Evolutionary conservation across 2,113 vertebrate genomes (phyloP).

Genomic region (Oxygymnocypris stewartii): DNA sequence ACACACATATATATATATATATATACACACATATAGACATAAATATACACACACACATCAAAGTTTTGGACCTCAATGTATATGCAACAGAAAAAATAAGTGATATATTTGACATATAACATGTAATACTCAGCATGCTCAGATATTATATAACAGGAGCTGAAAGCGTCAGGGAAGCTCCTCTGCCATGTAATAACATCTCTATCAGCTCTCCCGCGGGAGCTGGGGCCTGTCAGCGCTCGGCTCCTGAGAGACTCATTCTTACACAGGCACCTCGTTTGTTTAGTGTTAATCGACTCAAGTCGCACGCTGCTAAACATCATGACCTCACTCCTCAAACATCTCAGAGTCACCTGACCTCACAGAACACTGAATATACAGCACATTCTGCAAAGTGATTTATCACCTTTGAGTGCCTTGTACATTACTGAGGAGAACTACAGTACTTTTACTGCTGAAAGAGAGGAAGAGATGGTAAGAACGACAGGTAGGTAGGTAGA

Average conservation of each 20-base stretch:
- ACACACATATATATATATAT: no score
- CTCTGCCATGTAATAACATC: slow-evolving; percentile 68
- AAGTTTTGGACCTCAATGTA: background rate
- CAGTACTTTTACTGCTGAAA: background rate
- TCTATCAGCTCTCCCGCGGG: slow-evolving; percentile 71
- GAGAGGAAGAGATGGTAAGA: background rate
- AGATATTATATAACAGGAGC: slow-evolving; percentile 64
- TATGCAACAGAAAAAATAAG: background rate
- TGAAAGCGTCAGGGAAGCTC: slow-evolving; percentile 56
- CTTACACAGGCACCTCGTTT: slow-evolving; percentile 66
- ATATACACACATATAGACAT: no score
- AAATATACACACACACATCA: background rate
- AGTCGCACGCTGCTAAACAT: slow-evolving; percentile 57
- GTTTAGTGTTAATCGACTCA: slow-evolving; percentile 72
- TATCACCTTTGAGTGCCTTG: background rate
- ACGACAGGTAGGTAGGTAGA: background rate
- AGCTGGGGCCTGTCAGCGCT: slow-evolving; percentile 63
- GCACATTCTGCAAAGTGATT: background rate
- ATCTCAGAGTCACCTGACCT: slow-evolving; percentile 12
- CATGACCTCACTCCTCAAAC: slow-evolving; percentile 32
- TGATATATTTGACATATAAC: background rate
- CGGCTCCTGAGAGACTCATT: slow-evolving; percentile 60
- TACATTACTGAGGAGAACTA: background rate
- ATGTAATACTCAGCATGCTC: background rate
- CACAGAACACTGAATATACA: background rate